Evolutionary conservation across 2,797 vertebrate species (phyloP), one percentile per base, ranked within the genome.

Genomic region (Pseudomugil tenellus): DNA sequence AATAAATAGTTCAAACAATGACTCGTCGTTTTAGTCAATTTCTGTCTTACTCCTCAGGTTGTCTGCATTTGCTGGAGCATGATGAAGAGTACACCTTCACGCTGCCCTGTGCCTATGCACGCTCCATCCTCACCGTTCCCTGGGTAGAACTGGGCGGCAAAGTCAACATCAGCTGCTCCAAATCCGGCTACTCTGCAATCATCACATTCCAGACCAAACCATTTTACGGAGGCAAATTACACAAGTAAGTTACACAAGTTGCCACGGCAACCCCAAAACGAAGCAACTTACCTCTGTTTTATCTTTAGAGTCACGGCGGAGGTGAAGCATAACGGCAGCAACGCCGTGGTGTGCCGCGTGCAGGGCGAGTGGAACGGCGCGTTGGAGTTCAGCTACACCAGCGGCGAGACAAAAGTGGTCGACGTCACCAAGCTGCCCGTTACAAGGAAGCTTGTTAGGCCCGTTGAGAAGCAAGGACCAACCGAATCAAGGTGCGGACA

Each of bases 191-290:
- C 89, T 97, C 97, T 0, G 97, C 98, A 13, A 91, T 95, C 91
- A 97, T 99, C 94, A 99, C 97, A 54, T 99, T 99, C 76, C 98
- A 99, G 84, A 99, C 98, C 2, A 99, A 99, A 78, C 98, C 98
- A 0, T 99, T 99, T 81, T 99, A 99, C 0, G 98, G 98, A 17
- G 98, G 98, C 72, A 99, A 96, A 84, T 84, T 99, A 54, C 98
- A 99, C 93, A 96, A 96, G 98, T 98, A 89, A 11, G 23, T 34
- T n/a, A n/a, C n/a, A n/a, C n/a, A n/a, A n/a, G n/a, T n/a, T n/a
- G n/a, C n/a, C n/a, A n/a, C n/a, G n/a, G n/a, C n/a, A n/a, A n/a
- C n/a, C n/a, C n/a, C n/a, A n/a, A n/a, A n/a, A n/a, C n/a, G n/a
- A n/a, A n/a, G n/a, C n/a, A n/a, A n/a, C n/a, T n/a, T n/a, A 25